phyloP scores from a whole-genome alignment of 2,797 vertebrate genomes.

The Decapterus maruadsi region DNA sequence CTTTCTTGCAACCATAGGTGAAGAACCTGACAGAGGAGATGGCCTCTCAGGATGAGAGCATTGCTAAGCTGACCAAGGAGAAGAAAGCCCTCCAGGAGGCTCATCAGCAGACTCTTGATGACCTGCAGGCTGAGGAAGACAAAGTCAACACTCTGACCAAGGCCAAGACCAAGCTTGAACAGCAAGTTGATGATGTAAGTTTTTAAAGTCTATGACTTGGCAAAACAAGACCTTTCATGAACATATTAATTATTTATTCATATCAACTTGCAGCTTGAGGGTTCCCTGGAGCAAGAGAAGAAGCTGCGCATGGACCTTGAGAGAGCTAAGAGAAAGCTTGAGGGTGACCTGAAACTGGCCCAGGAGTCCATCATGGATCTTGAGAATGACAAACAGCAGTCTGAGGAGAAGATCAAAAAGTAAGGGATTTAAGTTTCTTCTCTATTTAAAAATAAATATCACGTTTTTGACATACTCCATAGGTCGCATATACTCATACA shows the following conservation, averaged over 20 bases:
- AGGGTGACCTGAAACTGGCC: too few species aligned
- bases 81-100: slow-evolving; percentile 82
- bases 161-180: slow-evolving; percentile 25
- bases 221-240: not conserved
- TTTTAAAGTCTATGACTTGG: not conserved
- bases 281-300: slow-evolving; percentile 91
- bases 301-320: slow-evolving; percentile 90
- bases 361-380: too few species aligned
- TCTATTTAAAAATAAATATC: not conserved
- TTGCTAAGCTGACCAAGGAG: slow-evolving; percentile 81
- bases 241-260: not conserved
- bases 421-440: slow-evolving; percentile 50
- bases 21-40: slow-evolving; percentile 84
- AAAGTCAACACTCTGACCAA: too few species aligned
- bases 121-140: slow-evolving; percentile 12
- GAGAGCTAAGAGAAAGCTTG: slow-evolving; percentile 81
- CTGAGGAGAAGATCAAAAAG: slow-evolving; percentile 88
- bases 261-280: slow-evolving; percentile 84
- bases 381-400: slow-evolving; percentile 50
- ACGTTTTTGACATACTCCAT: not conserved
- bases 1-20: slow-evolving; percentile 58
- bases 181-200: slow-evolving; percentile 92
- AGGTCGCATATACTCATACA: not conserved
- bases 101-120: slow-evolving; percentile 79
- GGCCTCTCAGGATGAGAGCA: slow-evolving; percentile 80